These are phyloP conservation scores for Catocala nupta DNA, from an alignment of 2,888 invertebrate species.

Conservation along the genomic window DNA sequence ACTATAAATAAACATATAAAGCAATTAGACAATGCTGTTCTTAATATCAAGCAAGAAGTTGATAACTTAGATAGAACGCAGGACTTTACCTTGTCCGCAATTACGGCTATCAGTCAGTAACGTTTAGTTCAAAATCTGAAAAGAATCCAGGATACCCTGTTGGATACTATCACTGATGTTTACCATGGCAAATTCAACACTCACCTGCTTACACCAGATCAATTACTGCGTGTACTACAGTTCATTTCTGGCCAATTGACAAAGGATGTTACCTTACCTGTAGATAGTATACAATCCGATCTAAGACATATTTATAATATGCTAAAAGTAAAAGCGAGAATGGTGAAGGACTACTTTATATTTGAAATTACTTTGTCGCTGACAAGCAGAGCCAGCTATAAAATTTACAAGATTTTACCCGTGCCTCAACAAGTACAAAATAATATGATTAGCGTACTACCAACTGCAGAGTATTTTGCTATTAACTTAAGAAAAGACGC, in stretches of 20 bases:
- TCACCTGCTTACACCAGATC: constrained; percentile 14
- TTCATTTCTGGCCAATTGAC: constrained; percentile 13
- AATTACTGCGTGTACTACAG: constrained; percentile 7
- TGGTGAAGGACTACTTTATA: constrained; percentile 18
- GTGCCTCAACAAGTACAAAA: too few relatives aligned
- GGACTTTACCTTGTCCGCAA: too few relatives aligned
- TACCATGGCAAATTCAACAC: not conserved
- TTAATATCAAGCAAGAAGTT: not conserved
- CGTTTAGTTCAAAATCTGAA: constrained; percentile 7
- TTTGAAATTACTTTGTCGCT: not conserved
- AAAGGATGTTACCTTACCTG: too few relatives aligned
- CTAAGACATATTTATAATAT: constrained; percentile 11
- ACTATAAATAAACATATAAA: constrained; percentile 2
- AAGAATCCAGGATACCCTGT: constrained; percentile 18
- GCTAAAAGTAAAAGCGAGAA: constrained; percentile 14
- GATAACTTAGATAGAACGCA: not conserved
- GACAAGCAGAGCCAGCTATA: too few relatives aligned
- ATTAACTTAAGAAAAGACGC: too few relatives aligned
- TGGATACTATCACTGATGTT: constrained; percentile 18
- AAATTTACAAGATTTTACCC: too few relatives aligned
- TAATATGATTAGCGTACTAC: too few relatives aligned
- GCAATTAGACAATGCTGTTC: constrained; percentile 10
- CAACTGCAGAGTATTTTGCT: too few relatives aligned
- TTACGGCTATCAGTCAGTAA: constrained; percentile 4
- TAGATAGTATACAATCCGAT: constrained; percentile 5